Conservation (phyloP, 2,113 vertebrate species). For the Lampris megalopsis region DNA sequence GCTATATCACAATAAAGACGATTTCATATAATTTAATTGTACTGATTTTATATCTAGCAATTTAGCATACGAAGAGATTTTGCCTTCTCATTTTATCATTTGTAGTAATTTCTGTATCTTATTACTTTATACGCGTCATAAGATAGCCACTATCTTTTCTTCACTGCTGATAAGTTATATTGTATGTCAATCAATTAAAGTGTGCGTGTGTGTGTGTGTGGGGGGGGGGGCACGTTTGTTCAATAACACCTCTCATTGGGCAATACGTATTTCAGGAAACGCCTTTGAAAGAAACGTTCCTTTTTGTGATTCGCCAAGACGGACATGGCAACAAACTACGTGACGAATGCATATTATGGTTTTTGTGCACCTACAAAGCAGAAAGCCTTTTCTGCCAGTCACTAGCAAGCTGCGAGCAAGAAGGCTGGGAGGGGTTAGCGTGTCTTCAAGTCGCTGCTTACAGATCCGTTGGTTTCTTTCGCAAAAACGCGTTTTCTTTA, state of each 20-base stretch:
- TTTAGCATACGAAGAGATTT: no score
- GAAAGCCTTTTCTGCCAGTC: slow-evolving; percentile 15
- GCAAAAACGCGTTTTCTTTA: slow-evolving; percentile 11
- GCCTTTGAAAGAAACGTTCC: slow-evolving; percentile 18
- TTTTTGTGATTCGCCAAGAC: slow-evolving; percentile 52
- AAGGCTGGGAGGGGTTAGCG: slow-evolving; percentile 18
- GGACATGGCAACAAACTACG: slow-evolving; percentile 65
- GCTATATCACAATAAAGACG: no score
- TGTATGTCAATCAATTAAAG: slow-evolving; percentile 56
- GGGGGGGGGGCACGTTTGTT: neutral
- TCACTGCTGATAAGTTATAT: slow-evolving; percentile 55
- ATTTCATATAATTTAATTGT: no score
- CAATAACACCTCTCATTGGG: slow-evolving; percentile 38
- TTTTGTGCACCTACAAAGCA: slow-evolving; percentile 35
- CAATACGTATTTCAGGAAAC: neutral
- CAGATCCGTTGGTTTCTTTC: slow-evolving; percentile 30
- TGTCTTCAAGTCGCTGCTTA: slow-evolving; percentile 47
- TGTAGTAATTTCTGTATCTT: no score
- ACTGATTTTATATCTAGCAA: no score
- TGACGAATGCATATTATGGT: slow-evolving; percentile 46
- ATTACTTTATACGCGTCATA: neutral
- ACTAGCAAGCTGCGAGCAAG: slow-evolving; percentile 46
- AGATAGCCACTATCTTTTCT: slow-evolving; percentile 11
- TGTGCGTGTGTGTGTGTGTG: no score
- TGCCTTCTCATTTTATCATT: no score